A percentile compares a stretch with the other conserved stretches of the same genome.
These are phyloP conservation scores for Myotis pilosus DNA, from an alignment of 2,797 vertebrate species.

Conservation along the genomic window DNA sequence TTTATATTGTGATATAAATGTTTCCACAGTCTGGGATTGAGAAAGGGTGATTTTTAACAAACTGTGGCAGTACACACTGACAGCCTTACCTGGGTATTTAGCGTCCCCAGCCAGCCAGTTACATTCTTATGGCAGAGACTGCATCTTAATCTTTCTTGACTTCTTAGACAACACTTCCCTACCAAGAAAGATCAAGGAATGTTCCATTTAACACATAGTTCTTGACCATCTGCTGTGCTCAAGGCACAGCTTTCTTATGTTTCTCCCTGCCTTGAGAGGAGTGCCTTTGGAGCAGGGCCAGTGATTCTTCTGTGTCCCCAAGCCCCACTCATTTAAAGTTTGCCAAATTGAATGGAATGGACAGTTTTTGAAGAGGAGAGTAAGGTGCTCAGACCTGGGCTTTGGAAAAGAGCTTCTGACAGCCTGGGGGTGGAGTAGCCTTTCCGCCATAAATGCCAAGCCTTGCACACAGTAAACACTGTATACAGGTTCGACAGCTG, in stretches of 20 bases:
- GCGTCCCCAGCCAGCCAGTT: neutral
- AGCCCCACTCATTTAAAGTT: neutral
- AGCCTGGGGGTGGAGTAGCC: neutral
- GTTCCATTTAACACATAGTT: neutral
- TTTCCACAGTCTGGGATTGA: conserved; percentile 21
- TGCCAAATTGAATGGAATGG: neutral
- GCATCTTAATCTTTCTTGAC: conserved; percentile 6
- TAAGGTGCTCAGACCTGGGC: neutral
- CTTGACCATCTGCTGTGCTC: neutral
- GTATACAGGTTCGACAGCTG: neutral
- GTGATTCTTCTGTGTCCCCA: neutral
- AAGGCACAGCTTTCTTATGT: neutral
- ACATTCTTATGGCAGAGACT: neutral
- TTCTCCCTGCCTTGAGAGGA: neutral
- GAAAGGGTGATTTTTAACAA: conserved; percentile 24
- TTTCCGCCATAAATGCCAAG: neutral
- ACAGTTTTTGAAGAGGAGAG: neutral
- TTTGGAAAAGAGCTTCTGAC: neutral
- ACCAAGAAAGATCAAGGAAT: neutral
- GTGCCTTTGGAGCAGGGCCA: neutral
- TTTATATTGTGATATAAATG: conserved; percentile 23
- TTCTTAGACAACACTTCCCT: neutral
- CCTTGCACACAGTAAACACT: neutral
- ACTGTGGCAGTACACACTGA: neutral
- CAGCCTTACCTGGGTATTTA: neutral